Evolutionary conservation across 2,113 vertebrate genomes (phyloP), one percentile per base, ranked within the genome.

Genomic region (Podocnemis expansa): DNA sequence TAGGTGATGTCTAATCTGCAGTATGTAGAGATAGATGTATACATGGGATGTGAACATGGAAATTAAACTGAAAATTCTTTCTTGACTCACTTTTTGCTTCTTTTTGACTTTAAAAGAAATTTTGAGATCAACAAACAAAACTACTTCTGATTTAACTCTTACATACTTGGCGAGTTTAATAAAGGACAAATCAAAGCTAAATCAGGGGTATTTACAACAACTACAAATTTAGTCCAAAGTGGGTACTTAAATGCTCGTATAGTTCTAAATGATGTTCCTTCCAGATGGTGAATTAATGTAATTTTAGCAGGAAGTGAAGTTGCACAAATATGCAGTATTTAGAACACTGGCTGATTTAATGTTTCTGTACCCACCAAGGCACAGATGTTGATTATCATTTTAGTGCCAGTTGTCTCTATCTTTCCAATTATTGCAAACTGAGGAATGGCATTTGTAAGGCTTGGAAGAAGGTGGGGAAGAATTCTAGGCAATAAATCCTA

Each of bases 241-340:
- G 97, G 97, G 96, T 98, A 97, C 97, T 98, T 98, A 98, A 98
- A 97, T 97, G 97, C 97, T 98, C 97, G 80, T 97, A 97, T 97
- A 97, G 97, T 98, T 97, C 96, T 98, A 97, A 98, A 98, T 98
- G 93, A 96, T 98, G 95, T 97, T 98, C 95, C 96, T 97, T 98
- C 98, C 98, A 98, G 98, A 98, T 98, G 98, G 98, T 98, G 97
- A 98, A 98, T 98, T 98, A 98, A 98, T 98, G 97, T 97, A 96
- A 98, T 98, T 98, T 98, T 98, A 98, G 97, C 96, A 98, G 98
- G 98, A 98, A 98, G 97, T 95, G 96, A 98, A 98, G 96, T 97
- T 98, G 97, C 96, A 97, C 97, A 98, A 98, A 98, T 98, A 98
- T 41, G 85, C 97, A 97, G 93, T 97, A 97, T 96, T 97, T 97